phyloP scores from a whole-genome alignment of 2,113 vertebrate genomes.

The Hyaena hyaena region DNA sequence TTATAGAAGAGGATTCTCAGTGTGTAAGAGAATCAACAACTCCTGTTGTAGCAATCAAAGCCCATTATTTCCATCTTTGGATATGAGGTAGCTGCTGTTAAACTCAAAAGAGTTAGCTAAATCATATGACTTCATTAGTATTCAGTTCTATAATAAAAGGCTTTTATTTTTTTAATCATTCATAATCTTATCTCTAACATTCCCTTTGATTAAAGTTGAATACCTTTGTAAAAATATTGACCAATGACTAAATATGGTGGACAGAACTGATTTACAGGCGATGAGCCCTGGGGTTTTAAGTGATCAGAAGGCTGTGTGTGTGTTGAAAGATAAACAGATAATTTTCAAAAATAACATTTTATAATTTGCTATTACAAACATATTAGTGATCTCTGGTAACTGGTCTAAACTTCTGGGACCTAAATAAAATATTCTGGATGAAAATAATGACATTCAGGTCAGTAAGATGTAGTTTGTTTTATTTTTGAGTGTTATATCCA shows the following conservation, averaged over 20 bases:
- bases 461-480: neutral
- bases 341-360: conserved; percentile 7
- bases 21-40: neutral
- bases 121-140: neutral
- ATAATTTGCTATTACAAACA: conserved; percentile 28
- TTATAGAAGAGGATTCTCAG: neutral
- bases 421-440: conserved; percentile 6
- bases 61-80: neutral
- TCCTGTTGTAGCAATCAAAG: neutral
- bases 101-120: neutral
- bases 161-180: neutral
- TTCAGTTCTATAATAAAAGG: neutral
- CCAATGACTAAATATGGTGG: neutral
- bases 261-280: neutral
- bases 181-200: neutral
- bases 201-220: conserved; percentile 9
- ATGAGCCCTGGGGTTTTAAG: neutral
- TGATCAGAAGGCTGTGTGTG: neutral
- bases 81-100: neutral
- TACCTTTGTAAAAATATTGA: conserved; percentile 33
- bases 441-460: neutral
- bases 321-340: neutral
- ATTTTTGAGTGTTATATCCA: neutral
- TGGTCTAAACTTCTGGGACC: neutral
- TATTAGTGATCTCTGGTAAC: neutral